Conservation (phyloP, 2,888 invertebrate species). For the Drosophila mimetica region DNA sequence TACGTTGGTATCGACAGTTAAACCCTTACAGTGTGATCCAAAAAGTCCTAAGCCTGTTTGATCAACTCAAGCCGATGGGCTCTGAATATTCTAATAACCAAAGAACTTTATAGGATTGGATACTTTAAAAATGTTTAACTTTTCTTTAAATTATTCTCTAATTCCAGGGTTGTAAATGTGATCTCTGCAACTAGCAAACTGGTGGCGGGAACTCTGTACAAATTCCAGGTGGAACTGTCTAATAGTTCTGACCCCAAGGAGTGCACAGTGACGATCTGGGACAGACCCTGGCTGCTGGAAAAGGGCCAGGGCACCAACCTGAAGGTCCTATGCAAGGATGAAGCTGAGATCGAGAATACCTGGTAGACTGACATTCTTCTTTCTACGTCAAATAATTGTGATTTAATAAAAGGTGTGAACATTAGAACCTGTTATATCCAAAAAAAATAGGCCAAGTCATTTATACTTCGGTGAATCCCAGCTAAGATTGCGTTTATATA, state of each 20-base stretch:
- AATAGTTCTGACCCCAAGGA: constrained; percentile 45
- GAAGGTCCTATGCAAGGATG: constrained; percentile 57
- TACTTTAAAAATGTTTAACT: too few relatives aligned
- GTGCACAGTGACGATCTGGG: constrained; percentile 64
- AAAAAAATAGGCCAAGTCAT: neutral
- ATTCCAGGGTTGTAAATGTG: constrained; percentile 58
- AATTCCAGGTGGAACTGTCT: constrained; percentile 54
- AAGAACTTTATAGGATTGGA: too few relatives aligned
- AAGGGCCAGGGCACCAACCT: constrained; percentile 58
- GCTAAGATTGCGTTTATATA: neutral
- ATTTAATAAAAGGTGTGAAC: neutral
- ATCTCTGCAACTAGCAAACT: constrained; percentile 56
- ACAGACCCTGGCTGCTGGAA: constrained; percentile 58
- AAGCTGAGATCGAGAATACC: constrained; percentile 49
- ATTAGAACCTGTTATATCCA: constrained; percentile 4
- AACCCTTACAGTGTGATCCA: too few relatives aligned
- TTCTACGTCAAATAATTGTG: neutral
- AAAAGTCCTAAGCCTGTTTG: too few relatives aligned
- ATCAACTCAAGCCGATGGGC: too few relatives aligned
- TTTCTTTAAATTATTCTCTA: too few relatives aligned
- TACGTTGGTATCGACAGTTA: too few relatives aligned
- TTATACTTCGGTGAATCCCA: constrained; percentile 4
- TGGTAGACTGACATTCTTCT: constrained; percentile 7
- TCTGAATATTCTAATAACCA: too few relatives aligned
- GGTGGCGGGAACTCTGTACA: constrained; percentile 53